phyloP scores from a whole-genome alignment of 2,113 vertebrate species.

The Phocoena phocoena region DNA sequence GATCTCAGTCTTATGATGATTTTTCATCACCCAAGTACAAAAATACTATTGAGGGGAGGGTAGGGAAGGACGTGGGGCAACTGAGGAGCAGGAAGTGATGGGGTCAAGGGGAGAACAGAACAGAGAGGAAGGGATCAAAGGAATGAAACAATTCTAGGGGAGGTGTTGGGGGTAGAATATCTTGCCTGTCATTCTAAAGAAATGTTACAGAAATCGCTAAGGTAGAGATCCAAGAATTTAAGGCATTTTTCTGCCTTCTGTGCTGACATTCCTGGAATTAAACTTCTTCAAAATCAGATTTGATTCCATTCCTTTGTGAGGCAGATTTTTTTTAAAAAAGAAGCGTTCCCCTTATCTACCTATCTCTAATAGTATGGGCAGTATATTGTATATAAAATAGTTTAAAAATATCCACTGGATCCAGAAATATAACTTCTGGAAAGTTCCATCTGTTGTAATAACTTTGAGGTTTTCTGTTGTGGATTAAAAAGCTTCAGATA shows the following conservation, averaged over 20 bases:
- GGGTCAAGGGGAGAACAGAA: neutral
- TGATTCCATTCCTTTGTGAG: neutral
- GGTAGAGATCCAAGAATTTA: neutral
- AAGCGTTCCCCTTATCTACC: neutral
- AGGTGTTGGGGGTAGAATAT: accelerated
- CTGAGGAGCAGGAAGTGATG: neutral
- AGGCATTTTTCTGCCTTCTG: neutral
- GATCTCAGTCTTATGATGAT: neutral
- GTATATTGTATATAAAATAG: neutral
- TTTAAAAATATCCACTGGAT: neutral
- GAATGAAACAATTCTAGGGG: neutral
- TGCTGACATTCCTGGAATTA: neutral
- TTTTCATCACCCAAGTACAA: neutral
- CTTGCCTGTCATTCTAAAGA: neutral
- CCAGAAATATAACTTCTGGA: neutral
- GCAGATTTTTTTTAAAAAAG: neutral
- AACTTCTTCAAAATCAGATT: neutral
- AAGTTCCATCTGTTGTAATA: neutral
- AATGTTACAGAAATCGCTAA: neutral
- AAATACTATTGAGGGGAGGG: neutral
- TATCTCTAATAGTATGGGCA: neutral
- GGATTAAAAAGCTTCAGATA: neutral
- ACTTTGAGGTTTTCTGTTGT: neutral
- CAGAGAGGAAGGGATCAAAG: neutral
- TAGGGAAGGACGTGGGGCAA: neutral